These are phyloP conservation scores for Ophioderma brevispina DNA, from an alignment of 35 echinoderm and acorn worm species.

Conservation along the genomic window DNA sequence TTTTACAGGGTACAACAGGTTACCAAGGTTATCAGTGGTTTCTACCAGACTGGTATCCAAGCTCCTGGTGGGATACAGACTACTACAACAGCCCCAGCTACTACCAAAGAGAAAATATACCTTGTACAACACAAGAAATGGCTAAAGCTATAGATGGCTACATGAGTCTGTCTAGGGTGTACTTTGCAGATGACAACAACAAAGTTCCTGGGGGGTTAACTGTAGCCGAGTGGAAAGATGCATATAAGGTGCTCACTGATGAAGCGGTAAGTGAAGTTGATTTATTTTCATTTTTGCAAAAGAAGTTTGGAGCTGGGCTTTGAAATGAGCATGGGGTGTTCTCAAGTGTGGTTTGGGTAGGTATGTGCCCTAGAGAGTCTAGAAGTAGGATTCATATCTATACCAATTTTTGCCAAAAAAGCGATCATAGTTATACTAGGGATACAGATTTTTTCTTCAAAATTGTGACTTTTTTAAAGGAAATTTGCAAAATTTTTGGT, in stretches of 20 bases:
- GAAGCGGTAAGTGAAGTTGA: slow-evolving; percentile 14
- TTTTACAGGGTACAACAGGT: slow-evolving; percentile 47
- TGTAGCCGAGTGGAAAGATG: slow-evolving; percentile 11
- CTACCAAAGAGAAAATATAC: not conserved
- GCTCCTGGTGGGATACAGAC: slow-evolving; percentile 68
- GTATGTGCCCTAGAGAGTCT: too few species aligned
- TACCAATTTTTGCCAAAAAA: too few species aligned
- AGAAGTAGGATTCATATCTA: too few species aligned
- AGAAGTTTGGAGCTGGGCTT: too few species aligned
- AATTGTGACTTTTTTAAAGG: too few species aligned
- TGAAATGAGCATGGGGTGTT: too few species aligned
- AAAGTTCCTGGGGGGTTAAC: slow-evolving; percentile 23
- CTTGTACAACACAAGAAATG: slow-evolving; percentile 60
- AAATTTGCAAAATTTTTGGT: too few species aligned
- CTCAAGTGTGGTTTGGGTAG: too few species aligned
- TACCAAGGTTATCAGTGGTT: slow-evolving; percentile 77
- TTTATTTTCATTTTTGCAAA: too few species aligned
- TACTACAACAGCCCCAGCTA: slow-evolving; percentile 45
- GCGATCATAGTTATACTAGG: too few species aligned
- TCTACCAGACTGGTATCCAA: slow-evolving; percentile 44
- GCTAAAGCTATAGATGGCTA: slow-evolving; percentile 48
- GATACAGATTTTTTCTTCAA: too few species aligned
- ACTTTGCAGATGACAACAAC: slow-evolving; percentile 25
- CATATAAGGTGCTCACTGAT: slow-evolving; percentile 26
- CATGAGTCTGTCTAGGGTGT: slow-evolving; percentile 46